Evolutionary conservation across 1,140 invertebrate species (phyloP).

Genomic region (Stenopsyche tienmushanensis): DNA sequence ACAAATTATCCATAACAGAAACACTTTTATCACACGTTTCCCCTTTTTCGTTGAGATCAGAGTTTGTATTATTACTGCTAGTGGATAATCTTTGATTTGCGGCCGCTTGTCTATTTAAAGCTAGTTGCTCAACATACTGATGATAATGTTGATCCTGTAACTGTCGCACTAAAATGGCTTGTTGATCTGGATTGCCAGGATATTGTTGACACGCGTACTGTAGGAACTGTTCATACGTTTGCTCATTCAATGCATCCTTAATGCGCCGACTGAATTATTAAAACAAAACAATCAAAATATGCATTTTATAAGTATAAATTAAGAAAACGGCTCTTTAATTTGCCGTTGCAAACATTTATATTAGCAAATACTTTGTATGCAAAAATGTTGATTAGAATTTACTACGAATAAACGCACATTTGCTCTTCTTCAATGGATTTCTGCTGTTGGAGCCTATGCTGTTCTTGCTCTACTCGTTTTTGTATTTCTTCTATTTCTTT

Average conservation of each 20-base stretch:
- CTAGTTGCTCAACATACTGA: slow-evolving; percentile 91
- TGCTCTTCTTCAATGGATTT: slow-evolving; percentile 60
- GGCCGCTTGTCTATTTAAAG: slow-evolving; percentile 56
- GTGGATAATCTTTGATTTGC: slow-evolving; percentile 39
- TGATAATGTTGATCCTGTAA: slow-evolving; percentile 97
- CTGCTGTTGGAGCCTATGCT: slow-evolving; percentile 60
- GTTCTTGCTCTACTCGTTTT: slow-evolving; percentile 64
- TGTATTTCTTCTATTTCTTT: slow-evolving; percentile 59
- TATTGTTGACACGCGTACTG: slow-evolving; percentile 95
- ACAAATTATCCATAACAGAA: background rate
- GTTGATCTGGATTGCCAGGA: slow-evolving; percentile 88
- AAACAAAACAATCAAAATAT: background rate
- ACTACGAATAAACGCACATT: slow-evolving; percentile 33
- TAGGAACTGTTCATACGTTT: slow-evolving; percentile 90
- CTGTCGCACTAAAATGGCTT: slow-evolving; percentile 88
- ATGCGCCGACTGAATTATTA: slow-evolving; percentile 72
- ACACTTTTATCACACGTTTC: slow-evolving; percentile 1
- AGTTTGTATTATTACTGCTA: slow-evolving; percentile 17
- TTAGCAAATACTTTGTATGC: too few relatives aligned
- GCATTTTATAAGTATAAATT: too few relatives aligned
- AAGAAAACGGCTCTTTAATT: too few relatives aligned
- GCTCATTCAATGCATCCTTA: slow-evolving; percentile 94
- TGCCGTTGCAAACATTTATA: too few relatives aligned
- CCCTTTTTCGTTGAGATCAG: slow-evolving; percentile 39
- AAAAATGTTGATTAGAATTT: slow-evolving; percentile 7